Base-by-base conservation (phyloP, 92 coral and sea anemone genomes). In the Heliopora coerulea region DNA sequence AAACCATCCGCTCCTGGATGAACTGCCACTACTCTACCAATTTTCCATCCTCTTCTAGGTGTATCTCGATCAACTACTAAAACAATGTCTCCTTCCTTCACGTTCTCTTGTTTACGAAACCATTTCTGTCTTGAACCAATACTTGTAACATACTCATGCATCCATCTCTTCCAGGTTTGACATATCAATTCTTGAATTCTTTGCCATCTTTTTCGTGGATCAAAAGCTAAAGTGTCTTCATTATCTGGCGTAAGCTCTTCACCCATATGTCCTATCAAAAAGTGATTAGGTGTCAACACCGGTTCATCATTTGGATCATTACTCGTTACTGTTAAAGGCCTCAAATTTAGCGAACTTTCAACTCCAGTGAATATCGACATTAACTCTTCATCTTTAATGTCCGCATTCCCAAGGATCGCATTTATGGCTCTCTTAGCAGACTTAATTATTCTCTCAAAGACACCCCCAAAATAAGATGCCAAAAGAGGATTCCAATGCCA, bases 381-480 rank as follows among this genome's bases (percentile, higher is more conserved):
- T 33, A 82, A 50, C 54, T 77, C 83, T 32, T 82, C 78, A 42
- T 77, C 83, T 6, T 41, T 77, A 21, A 82, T 78, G 30, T 82
- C 83, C 20, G 79, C 79, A 26, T 68, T 63, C 5, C 28, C 1
- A 3, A 83, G 10, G 0, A 83, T 67, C 9, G 84, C 80, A 13
- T 54, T 40, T 0, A 64, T 86, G 23, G 86, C 83, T 33, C 65
- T 57, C 66, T 86, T 81, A 14, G 86, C n/a, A n/a, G n/a, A n/a
- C n/a, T n/a, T n/a, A n/a, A n/a, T n/a, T n/a, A n/a, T n/a, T n/a
- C n/a, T n/a, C 83, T 13, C 84, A 33, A 84, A 77, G 1, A 86
- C 86, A 0, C 86, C 89, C 21, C 89, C 86, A 56, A 81, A 86
- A 59, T 86, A 86, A 17, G 86, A 83, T 0, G 63, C 89, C 10